Evolutionary conservation across 2,113 vertebrate genomes (phyloP).

Genomic region (Nematolebias whitei): DNA sequence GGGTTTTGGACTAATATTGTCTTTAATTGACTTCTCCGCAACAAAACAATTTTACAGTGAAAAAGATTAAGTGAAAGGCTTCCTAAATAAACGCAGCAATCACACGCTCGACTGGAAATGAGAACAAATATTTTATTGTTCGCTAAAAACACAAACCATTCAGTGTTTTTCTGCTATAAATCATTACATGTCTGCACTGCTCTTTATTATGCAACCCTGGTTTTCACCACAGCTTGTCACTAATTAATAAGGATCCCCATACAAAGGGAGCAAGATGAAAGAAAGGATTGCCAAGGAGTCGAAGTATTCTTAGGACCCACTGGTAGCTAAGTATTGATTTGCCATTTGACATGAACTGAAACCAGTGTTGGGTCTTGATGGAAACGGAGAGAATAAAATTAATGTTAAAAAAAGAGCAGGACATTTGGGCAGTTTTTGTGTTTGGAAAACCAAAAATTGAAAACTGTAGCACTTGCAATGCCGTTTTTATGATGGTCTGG

Average conservation of each 20-base stretch:
- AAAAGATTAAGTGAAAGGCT: constrained; percentile 50
- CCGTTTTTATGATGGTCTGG: constrained; percentile 76
- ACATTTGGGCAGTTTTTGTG: constrained; percentile 21
- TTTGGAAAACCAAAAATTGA: constrained; percentile 31
- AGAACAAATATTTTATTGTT: constrained; percentile 64
- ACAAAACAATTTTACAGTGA: constrained; percentile 19
- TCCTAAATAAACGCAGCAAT: constrained; percentile 57
- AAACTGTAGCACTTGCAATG: constrained; percentile 6
- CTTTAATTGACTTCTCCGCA: constrained; percentile 28
- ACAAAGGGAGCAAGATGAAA: constrained; percentile 14
- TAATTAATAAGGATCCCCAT: constrained; percentile 43
- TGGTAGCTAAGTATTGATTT: constrained; percentile 52
- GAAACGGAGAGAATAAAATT: constrained; percentile 25
- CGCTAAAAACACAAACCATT: constrained; percentile 52
- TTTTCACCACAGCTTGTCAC: constrained; percentile 12
- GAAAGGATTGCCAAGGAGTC: constrained; percentile 9
- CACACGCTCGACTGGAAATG: constrained; percentile 58
- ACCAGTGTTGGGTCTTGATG: constrained; percentile 49
- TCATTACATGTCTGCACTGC: constrained; percentile 43
- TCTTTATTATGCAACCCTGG: constrained; percentile 31
- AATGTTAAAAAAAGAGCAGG: constrained; percentile 15
- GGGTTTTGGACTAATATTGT: constrained; percentile 18
- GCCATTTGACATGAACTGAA: constrained; percentile 58
- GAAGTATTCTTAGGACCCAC: constrained; percentile 14
- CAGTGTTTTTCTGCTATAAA: constrained; percentile 60